Percentiles rank a stretch among this genome's conserved stretches.
Conservation (phyloP, 2,113 vertebrate species). For the Apodemus speciosus region DNA sequence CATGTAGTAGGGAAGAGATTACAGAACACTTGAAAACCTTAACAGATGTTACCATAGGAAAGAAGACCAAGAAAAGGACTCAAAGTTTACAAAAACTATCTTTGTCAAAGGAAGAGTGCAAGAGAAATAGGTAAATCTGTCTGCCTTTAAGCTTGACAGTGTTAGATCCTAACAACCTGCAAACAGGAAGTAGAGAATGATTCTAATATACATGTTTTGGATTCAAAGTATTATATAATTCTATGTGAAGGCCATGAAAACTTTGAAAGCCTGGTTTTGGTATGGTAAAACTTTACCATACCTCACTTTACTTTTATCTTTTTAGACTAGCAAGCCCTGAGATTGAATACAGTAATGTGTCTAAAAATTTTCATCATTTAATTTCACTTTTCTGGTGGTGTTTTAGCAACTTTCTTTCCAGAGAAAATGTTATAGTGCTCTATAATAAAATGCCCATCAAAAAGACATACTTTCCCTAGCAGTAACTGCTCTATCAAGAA, state of each 20-base stretch:
- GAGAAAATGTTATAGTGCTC: not conserved
- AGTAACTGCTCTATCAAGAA: conserved; percentile 40
- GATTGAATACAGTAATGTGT: not conserved
- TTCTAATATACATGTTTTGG: not conserved
- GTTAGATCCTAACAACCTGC: not conserved
- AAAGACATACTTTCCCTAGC: conserved; percentile 55
- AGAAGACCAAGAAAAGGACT: not conserved
- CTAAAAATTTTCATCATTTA: not conserved
- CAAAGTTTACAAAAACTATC: not conserved
- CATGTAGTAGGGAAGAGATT: not conserved
- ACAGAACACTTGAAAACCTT: not conserved
- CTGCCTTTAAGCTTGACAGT: not conserved
- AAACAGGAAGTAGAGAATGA: not conserved
- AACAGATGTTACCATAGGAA: not conserved
- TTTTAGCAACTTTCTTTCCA: conserved; percentile 19
- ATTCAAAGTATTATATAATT: not conserved
- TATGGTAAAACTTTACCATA: conserved; percentile 2
- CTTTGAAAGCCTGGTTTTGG: not conserved
- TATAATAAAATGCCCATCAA: conserved; percentile 44
- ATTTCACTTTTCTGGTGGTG: not conserved
- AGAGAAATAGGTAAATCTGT: not conserved
- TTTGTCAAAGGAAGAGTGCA: not conserved
- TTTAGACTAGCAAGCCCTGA: not conserved
- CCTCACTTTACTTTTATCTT: not conserved
- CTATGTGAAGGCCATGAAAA: not conserved